phyloP scores from a whole-genome alignment of 2,888 invertebrate genomes.

The Cryptocephalus moraei region DNA sequence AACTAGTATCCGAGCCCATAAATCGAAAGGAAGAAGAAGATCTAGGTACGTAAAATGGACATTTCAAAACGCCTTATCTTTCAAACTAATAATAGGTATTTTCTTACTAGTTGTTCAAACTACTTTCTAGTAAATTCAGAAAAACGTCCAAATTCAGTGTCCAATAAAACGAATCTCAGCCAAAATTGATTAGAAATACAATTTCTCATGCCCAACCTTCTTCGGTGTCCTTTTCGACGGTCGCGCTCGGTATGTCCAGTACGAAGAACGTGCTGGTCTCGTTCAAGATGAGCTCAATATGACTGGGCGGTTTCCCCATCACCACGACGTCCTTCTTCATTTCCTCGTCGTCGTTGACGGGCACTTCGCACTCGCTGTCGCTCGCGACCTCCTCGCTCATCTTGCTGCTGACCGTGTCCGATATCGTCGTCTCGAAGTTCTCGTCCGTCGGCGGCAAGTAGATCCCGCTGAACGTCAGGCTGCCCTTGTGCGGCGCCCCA shows the following conservation, averaged over 20 bases:
- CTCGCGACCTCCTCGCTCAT: background rate
- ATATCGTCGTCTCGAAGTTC: background rate
- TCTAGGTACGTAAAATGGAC: too few relatives aligned
- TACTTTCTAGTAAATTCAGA: too few relatives aligned
- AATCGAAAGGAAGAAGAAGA: too few relatives aligned
- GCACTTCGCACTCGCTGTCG: background rate
- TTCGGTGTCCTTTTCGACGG: constrained; percentile 48
- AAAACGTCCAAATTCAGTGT: too few relatives aligned
- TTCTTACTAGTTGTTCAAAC: too few relatives aligned
- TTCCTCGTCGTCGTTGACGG: constrained; percentile 1
- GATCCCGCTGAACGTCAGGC: background rate
- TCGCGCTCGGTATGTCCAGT: constrained; percentile 53
- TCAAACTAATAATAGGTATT: too few relatives aligned
- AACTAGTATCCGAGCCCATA: too few relatives aligned
- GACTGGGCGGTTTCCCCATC: constrained; percentile 38
- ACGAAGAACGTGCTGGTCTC: constrained; percentile 58
- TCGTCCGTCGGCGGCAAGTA: too few relatives aligned
- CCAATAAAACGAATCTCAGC: too few relatives aligned
- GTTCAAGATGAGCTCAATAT: constrained; percentile 50
- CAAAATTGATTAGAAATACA: background rate
- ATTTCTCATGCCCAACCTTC: constrained; percentile 36
- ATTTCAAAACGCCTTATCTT: too few relatives aligned
- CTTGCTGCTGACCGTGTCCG: background rate
- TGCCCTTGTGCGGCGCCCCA: constrained; percentile 4
- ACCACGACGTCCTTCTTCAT: background rate